Conservation (phyloP, 2,797 vertebrate species). For the Rhinogobio ventralis region DNA sequence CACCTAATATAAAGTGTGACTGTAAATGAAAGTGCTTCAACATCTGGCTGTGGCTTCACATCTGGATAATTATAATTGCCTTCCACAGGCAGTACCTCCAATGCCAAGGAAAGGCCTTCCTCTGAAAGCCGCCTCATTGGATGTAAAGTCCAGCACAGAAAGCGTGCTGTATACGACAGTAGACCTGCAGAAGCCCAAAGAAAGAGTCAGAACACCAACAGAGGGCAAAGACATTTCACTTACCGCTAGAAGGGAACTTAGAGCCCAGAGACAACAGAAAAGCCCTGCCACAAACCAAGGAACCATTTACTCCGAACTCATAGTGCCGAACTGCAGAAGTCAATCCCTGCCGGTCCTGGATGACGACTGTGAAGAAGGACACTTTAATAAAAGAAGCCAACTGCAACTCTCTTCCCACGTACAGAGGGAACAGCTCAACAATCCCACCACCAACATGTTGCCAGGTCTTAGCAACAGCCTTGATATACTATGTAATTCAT, state of each 20-base stretch:
- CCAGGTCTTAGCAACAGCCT: slow-evolving; percentile 64
- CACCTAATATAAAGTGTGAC: background rate
- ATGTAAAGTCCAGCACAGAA: slow-evolving; percentile 40
- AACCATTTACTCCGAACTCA: slow-evolving; percentile 74
- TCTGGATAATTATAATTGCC: slow-evolving; percentile 48
- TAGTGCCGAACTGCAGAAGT: slow-evolving; percentile 68
- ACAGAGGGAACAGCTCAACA: slow-evolving; percentile 20
- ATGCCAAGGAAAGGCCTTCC: slow-evolving; percentile 71
- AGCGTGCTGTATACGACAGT: slow-evolving; percentile 74
- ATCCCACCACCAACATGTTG: background rate
- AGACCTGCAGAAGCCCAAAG: slow-evolving; percentile 64
- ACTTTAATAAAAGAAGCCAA: slow-evolving; percentile 62
- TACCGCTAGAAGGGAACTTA: slow-evolving; percentile 24
- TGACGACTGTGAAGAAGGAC: slow-evolving; percentile 54
- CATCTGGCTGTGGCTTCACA: background rate
- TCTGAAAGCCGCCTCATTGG: slow-evolving; percentile 43
- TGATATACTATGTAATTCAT: slow-evolving; percentile 59
- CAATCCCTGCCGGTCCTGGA: slow-evolving; percentile 70
- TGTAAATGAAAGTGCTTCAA: background rate
- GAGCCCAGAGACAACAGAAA: slow-evolving; percentile 30
- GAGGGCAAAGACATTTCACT: slow-evolving; percentile 43
- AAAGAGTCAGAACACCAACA: slow-evolving; percentile 29
- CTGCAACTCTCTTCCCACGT: slow-evolving; percentile 46
- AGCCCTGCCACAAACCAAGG: slow-evolving; percentile 25
- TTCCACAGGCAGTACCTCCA: slow-evolving; percentile 70